Percentiles rank a stretch among this genome's conserved stretches.
These are phyloP conservation scores for Polymixis flavicincta DNA, from an alignment of 2,888 invertebrate species.

Conservation along the genomic window DNA sequence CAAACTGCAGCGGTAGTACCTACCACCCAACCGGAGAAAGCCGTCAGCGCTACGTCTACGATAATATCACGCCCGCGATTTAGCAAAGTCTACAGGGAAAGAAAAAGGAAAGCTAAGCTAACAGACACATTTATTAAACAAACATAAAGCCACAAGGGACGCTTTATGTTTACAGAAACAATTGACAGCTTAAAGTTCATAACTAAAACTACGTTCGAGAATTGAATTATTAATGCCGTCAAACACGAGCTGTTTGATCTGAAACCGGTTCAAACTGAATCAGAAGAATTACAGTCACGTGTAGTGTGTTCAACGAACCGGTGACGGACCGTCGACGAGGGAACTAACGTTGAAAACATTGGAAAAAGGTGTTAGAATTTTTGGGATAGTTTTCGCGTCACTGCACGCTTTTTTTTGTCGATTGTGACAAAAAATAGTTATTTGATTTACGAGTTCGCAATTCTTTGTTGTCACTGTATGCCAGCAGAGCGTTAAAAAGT, in stretches of 20 bases:
- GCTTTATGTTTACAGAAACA: slow-evolving; percentile 17
- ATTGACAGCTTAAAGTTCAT: slow-evolving; percentile 8
- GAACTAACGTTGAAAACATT: slow-evolving; percentile 38
- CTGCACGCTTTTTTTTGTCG: slow-evolving; percentile 34
- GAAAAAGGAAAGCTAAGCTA: background rate
- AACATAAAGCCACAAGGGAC: slow-evolving; percentile 9
- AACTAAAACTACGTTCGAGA: slow-evolving; percentile 25
- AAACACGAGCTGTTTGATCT: slow-evolving; percentile 61
- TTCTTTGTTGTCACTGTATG: slow-evolving; percentile 13
- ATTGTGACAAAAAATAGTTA: slow-evolving; percentile 44
- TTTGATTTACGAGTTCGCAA: slow-evolving; percentile 36
- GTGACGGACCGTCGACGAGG: slow-evolving; percentile 19
- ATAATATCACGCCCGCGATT: background rate
- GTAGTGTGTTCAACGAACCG: slow-evolving; percentile 64
- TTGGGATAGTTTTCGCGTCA: slow-evolving; percentile 42
- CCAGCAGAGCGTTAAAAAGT: background rate
- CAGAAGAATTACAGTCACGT: slow-evolving; percentile 52
- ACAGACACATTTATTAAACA: slow-evolving; percentile 8
- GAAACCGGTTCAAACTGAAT: slow-evolving; percentile 40
- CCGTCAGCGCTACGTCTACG: background rate
- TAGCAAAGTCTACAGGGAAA: background rate
- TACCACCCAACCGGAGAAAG: too few species aligned
- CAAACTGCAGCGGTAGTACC: background rate
- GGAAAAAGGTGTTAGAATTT: slow-evolving; percentile 52
- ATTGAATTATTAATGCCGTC: slow-evolving; percentile 59